Conservation (phyloP, 2,888 invertebrate genomes). For the Melanostoma scalare region DNA sequence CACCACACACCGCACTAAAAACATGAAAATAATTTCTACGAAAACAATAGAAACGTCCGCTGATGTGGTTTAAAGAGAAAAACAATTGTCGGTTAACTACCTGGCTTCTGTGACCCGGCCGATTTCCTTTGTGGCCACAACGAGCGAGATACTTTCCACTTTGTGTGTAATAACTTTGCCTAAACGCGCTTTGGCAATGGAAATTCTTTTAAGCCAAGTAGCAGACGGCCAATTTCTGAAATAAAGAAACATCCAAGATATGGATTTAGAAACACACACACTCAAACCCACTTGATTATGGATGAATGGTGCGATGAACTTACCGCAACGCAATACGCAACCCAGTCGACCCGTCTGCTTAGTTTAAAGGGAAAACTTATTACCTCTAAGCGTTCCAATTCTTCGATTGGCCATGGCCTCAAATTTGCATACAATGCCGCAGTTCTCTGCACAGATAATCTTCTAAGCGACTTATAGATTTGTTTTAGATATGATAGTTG, state of each 20-base stretch:
- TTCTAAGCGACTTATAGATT: slow-evolving; percentile 46
- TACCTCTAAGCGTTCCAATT: slow-evolving; percentile 54
- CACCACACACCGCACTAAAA: slow-evolving; percentile 1
- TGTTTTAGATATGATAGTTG: slow-evolving; percentile 60
- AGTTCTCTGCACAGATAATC: slow-evolving; percentile 1
- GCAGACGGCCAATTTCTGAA: slow-evolving; percentile 45
- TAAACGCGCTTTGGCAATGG: slow-evolving; percentile 46
- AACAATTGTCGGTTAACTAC: slow-evolving; percentile 70
- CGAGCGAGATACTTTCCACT: slow-evolving; percentile 63
- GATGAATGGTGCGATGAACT: slow-evolving; percentile 59
- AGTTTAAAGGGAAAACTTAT: slow-evolving; percentile 49
- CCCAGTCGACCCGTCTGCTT: slow-evolving; percentile 34
- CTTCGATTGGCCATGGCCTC: slow-evolving; percentile 59
- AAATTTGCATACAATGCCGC: slow-evolving; percentile 67
- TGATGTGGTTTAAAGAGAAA: slow-evolving; percentile 65
- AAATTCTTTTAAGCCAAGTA: slow-evolving; percentile 3
- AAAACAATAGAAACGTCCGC: slow-evolving; percentile 69
- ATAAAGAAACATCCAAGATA: slow-evolving; percentile 45
- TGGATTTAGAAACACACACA: slow-evolving; percentile 37
- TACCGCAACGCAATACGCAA: slow-evolving; percentile 13
- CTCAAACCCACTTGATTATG: slow-evolving; percentile 4
- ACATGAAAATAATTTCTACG: slow-evolving; percentile 66
- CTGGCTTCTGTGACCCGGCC: slow-evolving; percentile 71
- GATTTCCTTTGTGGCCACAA: slow-evolving; percentile 62
- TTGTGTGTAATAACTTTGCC: slow-evolving; percentile 54